A percentile compares a stretch with the other conserved stretches of the same genome.
Conservation (phyloP, 2,113 vertebrate genomes). For the Hystrix brachyura region DNA sequence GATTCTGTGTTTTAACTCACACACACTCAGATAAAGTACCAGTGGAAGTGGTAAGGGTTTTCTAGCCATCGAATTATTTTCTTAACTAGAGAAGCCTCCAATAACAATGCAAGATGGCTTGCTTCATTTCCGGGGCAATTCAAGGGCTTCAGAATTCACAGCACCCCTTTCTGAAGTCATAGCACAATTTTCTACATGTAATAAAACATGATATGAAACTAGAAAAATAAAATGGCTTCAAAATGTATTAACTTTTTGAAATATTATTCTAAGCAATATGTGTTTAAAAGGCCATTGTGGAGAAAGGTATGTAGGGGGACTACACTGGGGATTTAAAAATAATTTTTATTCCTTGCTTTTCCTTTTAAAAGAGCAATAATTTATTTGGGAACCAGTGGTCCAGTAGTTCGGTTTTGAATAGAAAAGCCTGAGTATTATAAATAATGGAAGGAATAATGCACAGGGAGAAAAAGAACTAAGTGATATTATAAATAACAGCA, state of each 20-base stretch:
- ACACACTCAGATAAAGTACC: background rate
- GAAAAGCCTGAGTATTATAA: background rate
- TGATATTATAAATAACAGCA: background rate
- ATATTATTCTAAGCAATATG: slow-evolving; percentile 63
- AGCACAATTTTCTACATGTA: slow-evolving; percentile 63
- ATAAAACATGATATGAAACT: slow-evolving; percentile 50
- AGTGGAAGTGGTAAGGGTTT: background rate
- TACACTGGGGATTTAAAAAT: background rate
- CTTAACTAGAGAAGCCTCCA: slow-evolving; percentile 55
- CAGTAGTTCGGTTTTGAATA: slow-evolving; percentile 48
- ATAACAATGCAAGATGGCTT: background rate
- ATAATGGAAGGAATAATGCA: slow-evolving; percentile 9
- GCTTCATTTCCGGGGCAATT: slow-evolving; percentile 39
- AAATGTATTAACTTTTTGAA: slow-evolving; percentile 67
- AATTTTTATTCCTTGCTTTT: slow-evolving; percentile 42
- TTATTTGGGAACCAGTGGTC: slow-evolving; percentile 45
- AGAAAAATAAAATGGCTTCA: slow-evolving; percentile 64
- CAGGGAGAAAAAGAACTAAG: background rate
- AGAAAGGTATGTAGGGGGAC: background rate
- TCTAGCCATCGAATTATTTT: background rate
- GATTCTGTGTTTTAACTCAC: background rate
- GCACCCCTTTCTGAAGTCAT: background rate
- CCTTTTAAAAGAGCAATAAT: slow-evolving; percentile 39
- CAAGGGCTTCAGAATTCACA: slow-evolving; percentile 53
- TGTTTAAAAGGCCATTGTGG: slow-evolving; percentile 44